phyloP scores from a whole-genome alignment of 2,888 invertebrate species.

The Hydroisotoma schaefferi region DNA sequence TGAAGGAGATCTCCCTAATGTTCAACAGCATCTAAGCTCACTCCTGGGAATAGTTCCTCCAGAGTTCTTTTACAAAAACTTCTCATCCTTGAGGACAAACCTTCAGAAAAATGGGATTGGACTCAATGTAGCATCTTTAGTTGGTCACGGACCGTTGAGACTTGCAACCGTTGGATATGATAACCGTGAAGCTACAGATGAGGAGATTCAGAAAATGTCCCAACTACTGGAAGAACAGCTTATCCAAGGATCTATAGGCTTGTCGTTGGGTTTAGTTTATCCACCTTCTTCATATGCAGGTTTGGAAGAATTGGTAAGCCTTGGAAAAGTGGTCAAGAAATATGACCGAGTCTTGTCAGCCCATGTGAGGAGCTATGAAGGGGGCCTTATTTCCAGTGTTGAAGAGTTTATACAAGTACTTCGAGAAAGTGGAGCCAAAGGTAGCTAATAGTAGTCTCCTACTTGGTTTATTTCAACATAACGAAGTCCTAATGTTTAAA shows the following conservation, averaged over 20 bases:
- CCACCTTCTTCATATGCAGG: constrained; percentile 44
- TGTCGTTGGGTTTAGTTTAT: constrained; percentile 43
- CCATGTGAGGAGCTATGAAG: constrained; percentile 44
- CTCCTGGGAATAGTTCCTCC: constrained; percentile 32
- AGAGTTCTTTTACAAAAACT: constrained; percentile 31
- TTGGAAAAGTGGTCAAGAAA: constrained; percentile 35
- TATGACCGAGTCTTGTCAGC: constrained; percentile 35
- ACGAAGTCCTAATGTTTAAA: no score
- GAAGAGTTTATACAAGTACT: constrained; percentile 40
- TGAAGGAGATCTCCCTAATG: constrained; percentile 26
- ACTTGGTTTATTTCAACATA: no score
- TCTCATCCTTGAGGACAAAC: constrained; percentile 13
- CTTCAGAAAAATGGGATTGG: constrained; percentile 22
- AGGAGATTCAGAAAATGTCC: constrained; percentile 39
- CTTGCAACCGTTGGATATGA: constrained; percentile 44
- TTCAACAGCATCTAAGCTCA: constrained; percentile 35
- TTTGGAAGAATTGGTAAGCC: constrained; percentile 27
- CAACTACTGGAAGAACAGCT: constrained; percentile 30
- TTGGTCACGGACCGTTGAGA: constrained; percentile 46
- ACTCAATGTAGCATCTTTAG: constrained; percentile 37
- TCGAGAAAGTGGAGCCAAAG: constrained; percentile 34
- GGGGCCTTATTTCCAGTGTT: constrained; percentile 36
- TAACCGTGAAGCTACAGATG: constrained; percentile 37
- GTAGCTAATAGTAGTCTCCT: no score
- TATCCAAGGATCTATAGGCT: constrained; percentile 36